Base-by-base conservation (phyloP, 2,797 vertebrate species). In the Sarcoramphus papa region DNA sequence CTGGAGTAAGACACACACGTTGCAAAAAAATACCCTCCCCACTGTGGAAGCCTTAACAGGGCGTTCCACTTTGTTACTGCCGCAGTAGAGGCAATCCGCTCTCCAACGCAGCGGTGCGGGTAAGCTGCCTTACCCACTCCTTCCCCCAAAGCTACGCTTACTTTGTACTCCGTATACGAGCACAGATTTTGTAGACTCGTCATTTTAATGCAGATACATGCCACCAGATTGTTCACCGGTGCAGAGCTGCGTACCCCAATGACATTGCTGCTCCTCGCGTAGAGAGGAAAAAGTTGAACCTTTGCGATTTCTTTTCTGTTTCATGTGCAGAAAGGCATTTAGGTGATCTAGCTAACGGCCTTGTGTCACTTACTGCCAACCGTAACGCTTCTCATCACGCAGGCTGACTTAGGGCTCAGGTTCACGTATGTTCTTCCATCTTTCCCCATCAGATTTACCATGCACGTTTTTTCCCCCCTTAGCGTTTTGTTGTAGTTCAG, bases 401-500 rank as follows among this genome's bases (percentile, higher is more conserved):
- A 14, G 78, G 33, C 56, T 35, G 18, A 45, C 51, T 43, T 17
- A 22, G 30, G 48, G 41, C 23, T 50, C 56, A n/a, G 50, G 33
- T 13, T 63, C 76, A 43, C 0, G 0, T 16, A 8, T 3, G 21
- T 41, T 60, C 13, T 78, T 56, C 53, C 47, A 2, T 43, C 91
- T 57, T 53, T 48, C 31, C 15, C 8, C n/a, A 25, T 10, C 35
- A 23, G n/a, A 35, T 74, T 31, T 21, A 33, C 30, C 24, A 15
- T 0, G 18, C 28, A 13, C 12, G 1, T 7, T 41, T 74, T 33
- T 30, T 37, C 4, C 30, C 21, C 30, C 33, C 2, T 4, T 30
- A 40, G 23, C 10, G 14, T 63, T 68, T 28, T 41, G 50, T 18
- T n/a, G 10, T 13, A 48, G 15, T 37, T 57, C 5, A 24, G 33